Evolutionary conservation across 1,140 invertebrate species (phyloP), one percentile per base, ranked within the genome.

Genomic region (Ooceraea biroi): DNA sequence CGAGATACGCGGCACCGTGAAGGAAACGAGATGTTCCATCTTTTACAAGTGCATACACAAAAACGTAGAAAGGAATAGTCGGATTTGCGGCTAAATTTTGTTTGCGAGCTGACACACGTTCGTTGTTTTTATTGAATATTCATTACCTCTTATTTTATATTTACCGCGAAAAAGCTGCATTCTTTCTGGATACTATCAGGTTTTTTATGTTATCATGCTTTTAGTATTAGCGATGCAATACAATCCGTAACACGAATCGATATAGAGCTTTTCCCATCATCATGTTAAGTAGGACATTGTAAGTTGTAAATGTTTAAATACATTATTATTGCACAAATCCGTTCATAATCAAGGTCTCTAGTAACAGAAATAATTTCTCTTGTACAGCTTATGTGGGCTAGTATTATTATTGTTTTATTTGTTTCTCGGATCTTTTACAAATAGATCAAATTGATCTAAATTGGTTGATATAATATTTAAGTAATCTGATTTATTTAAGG

Each of bases 1-100:
- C 7, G 44, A 50, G 44, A 41, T 41, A 66, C 46, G 36, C n/a
- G 30, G 14, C 27, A 17, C n/a, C n/a, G n/a, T n/a, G n/a, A 44
- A 55, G 44, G 41, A 77, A 77, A 77, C 30, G 61, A 66, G 60
- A 77, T 66, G 66, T 41, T 66, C 46, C 22, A 27, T 2, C 50
- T 12, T 41, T 22, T 65, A 36, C 27, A 17, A n/a, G 44, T 14
- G 46, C 14, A 46, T 19, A 52, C 25, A 66, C 50, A n/a, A 50
- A 77, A 77, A 77, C 30, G 74, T 65, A 74, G 22, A 12, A 55
- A 55, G n/a, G 52, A n/a, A 46, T 41, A 52, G 48, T 66, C 17
- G n/a, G 46, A 66, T 63, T 27, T n/a, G 44, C 25, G 19, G 36
- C 22, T 66, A 52, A 52, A 66, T 77, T 66, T 66, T 25, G 8